Conservation (phyloP, 2,888 invertebrate species). For the Meiosimyza platycephala region DNA sequence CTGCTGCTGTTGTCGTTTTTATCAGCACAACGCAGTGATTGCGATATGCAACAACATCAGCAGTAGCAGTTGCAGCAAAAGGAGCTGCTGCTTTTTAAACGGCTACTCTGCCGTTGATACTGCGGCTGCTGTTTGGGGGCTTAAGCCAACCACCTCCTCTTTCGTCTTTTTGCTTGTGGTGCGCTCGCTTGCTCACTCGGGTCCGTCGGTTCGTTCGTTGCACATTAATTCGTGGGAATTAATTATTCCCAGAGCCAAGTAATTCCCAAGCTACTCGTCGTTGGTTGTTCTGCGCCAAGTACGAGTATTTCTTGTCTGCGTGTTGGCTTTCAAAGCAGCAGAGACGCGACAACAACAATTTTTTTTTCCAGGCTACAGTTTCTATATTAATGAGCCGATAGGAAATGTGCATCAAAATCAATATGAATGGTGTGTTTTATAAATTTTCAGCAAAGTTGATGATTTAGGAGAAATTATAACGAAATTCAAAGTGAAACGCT, state of each 20-base stretch:
- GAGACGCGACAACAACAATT: not conserved
- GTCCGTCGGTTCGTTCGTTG: constrained; percentile 2
- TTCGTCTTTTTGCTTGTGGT: not conserved
- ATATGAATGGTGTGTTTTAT: no score
- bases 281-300: constrained; percentile 19
- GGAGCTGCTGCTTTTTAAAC: constrained; percentile 17
- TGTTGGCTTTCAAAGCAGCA: not conserved
- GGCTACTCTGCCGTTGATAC: not conserved
- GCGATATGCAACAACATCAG: constrained; percentile 29
- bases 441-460: no score
- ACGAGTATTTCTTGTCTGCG: constrained; percentile 28
- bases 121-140: constrained; percentile 1
- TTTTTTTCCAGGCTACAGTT: not conserved
- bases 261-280: constrained; percentile 45
- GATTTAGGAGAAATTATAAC: no score
- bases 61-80: constrained; percentile 11
- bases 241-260: constrained; percentile 47
- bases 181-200: no score
- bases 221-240: constrained; percentile 50
- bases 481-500: no score
- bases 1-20: constrained; percentile 10
- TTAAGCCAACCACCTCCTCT: not conserved
- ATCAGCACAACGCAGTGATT: constrained; percentile 30
- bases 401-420: no score
- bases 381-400: not conserved